Conservation (phyloP, 2,797 vertebrate genomes). For the Chiloscyllium punctatum region DNA sequence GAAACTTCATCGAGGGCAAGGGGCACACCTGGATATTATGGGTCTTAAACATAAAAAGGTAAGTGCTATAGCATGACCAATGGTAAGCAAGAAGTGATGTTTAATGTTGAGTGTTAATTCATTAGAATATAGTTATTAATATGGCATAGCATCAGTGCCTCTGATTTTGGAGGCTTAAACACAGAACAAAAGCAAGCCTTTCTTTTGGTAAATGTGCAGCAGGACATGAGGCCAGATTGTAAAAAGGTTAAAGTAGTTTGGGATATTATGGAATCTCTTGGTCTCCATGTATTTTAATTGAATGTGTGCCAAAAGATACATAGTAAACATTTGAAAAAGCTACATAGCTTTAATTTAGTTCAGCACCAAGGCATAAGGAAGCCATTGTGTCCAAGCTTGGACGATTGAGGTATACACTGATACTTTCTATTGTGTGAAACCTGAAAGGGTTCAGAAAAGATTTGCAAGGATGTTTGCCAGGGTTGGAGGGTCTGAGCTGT, state of each 20-base stretch:
- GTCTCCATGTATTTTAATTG: too few relatives aligned
- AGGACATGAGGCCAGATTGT: neutral
- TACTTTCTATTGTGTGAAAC: too few relatives aligned
- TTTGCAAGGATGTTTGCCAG: too few relatives aligned
- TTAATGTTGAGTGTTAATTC: neutral
- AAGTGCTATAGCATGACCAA: neutral
- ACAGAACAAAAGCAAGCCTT: neutral
- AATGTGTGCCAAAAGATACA: neutral
- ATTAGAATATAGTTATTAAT: too few relatives aligned
- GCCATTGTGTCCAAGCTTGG: neutral
- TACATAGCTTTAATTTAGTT: neutral
- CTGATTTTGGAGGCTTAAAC: neutral
- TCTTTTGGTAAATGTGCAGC: neutral
- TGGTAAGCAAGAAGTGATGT: neutral
- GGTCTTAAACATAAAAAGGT: slow-evolving; percentile 12
- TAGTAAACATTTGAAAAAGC: neutral
- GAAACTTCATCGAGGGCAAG: neutral
- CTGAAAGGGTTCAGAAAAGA: too few relatives aligned
- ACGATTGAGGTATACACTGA: neutral
- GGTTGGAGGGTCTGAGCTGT: too few relatives aligned
- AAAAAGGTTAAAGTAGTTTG: neutral
- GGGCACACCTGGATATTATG: neutral
- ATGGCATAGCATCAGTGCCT: too few relatives aligned
- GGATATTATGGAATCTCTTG: too few relatives aligned
- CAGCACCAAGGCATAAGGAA: neutral